Evolutionary conservation across 1,140 invertebrate genomes (phyloP).

Genomic region (Cydia pomonella): DNA sequence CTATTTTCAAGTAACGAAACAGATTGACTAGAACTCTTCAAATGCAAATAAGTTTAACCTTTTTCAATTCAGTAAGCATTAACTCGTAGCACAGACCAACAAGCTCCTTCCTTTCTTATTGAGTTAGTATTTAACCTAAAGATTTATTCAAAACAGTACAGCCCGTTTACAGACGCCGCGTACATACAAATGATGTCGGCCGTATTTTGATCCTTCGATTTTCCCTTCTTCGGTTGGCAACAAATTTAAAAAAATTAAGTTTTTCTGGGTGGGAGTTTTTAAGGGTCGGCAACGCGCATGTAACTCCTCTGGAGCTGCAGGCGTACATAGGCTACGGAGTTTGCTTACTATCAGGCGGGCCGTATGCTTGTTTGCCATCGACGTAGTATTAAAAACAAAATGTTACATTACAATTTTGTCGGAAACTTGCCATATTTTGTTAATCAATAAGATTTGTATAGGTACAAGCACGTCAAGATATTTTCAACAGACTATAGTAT

Average conservation of each 20-base stretch:
- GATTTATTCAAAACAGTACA: constrained; percentile 71
- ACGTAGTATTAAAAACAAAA: too few relatives aligned
- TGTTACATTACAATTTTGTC: neutral
- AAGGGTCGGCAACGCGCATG: too few relatives aligned
- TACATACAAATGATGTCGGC: constrained; percentile 58
- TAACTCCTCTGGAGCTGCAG: too few relatives aligned
- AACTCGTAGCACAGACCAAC: constrained; percentile 58
- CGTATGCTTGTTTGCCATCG: too few relatives aligned
- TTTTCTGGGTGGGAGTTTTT: constrained; percentile 3
- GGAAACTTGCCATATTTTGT: neutral
- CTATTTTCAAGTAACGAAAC: neutral
- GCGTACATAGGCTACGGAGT: too few relatives aligned
- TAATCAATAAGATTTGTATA: too few relatives aligned
- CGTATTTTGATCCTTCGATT: constrained; percentile 25
- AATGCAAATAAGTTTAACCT: constrained; percentile 65
- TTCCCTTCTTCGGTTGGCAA: neutral
- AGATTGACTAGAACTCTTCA: constrained; percentile 34
- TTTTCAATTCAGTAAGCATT: constrained; percentile 65
- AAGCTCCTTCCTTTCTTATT: constrained; percentile 64
- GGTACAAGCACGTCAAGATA: too few relatives aligned
- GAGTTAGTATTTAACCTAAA: constrained; percentile 68
- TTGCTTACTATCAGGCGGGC: too few relatives aligned
- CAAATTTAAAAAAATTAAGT: neutral
- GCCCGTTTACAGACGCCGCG: constrained; percentile 49
- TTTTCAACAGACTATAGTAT: too few relatives aligned